These are phyloP conservation scores for Nibea coibor DNA, from an alignment of 2,113 vertebrate genomes.

Conservation along the genomic window DNA sequence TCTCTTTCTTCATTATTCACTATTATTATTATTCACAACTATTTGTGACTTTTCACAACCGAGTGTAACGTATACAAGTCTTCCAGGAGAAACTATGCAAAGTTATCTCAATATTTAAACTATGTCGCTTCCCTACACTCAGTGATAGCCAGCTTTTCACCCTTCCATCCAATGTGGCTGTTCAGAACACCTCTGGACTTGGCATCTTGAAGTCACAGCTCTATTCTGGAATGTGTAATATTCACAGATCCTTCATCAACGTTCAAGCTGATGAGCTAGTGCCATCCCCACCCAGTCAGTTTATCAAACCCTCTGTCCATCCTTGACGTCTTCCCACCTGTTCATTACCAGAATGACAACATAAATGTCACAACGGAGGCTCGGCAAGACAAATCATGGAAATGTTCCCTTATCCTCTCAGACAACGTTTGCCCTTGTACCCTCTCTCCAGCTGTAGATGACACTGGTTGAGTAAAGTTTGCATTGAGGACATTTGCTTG, in stretches of 20 bases:
- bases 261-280: neutral
- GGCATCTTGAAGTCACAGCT: neutral
- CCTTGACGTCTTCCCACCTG: conserved; percentile 37
- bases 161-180: neutral
- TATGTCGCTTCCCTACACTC: neutral
- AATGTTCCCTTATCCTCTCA: neutral
- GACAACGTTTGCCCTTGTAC: neutral
- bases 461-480: neutral
- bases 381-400: conserved; percentile 6
- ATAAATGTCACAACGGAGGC: conserved; percentile 11
- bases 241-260: conserved; percentile 26
- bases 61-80: neutral
- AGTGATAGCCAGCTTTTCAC: neutral
- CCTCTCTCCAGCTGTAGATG: neutral
- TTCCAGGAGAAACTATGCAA: neutral
- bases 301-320: conserved; percentile 1
- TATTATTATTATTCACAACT: neutral
- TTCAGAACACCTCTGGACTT: neutral
- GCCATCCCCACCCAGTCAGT: conserved; percentile 15
- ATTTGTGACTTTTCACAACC: neutral
- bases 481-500: conserved; percentile 18
- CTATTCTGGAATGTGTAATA: neutral
- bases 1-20: neutral
- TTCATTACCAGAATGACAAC: conserved; percentile 26
- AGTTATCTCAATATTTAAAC: neutral